phyloP scores from a whole-genome alignment of 2,888 invertebrate species.

The Aleiodes testaceus region DNA sequence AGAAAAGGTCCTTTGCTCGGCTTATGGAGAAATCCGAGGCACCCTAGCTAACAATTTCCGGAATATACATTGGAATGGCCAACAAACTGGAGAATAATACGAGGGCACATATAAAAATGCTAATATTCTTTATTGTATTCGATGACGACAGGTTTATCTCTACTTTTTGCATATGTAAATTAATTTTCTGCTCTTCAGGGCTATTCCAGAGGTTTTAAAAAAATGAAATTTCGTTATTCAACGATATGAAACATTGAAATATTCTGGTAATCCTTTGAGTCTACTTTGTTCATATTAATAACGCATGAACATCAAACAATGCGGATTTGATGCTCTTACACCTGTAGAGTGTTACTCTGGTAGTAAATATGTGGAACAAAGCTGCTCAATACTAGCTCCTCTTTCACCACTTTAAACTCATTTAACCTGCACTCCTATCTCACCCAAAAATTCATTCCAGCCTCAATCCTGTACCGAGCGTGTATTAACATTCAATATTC shows the following conservation, averaged over 20 bases:
- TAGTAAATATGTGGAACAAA: slow-evolving; percentile 1
- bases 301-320: slow-evolving; percentile 24
- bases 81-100: background rate
- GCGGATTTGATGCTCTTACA: slow-evolving; percentile 28
- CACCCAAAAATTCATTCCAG: slow-evolving; percentile 27
- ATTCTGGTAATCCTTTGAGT: background rate
- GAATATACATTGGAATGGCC: background rate
- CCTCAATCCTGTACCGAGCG: background rate
- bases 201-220: too few relatives aligned
- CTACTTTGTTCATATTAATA: slow-evolving; percentile 31
- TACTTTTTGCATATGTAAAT: background rate
- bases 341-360: slow-evolving; percentile 32
- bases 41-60: background rate
- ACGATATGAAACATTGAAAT: background rate
- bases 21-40: too few relatives aligned
- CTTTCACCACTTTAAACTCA: background rate
- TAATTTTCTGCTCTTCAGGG: background rate
- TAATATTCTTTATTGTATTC: slow-evolving; percentile 10
- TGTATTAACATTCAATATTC: slow-evolving; percentile 26
- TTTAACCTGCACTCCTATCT: background rate
- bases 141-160: background rate
- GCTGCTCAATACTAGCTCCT: background rate
- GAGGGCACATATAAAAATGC: background rate
- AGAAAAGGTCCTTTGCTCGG: too few relatives aligned
- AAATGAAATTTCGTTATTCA: too few relatives aligned